Base-by-base conservation (phyloP, 2,113 vertebrate genomes). In the Rhineura floridana region DNA sequence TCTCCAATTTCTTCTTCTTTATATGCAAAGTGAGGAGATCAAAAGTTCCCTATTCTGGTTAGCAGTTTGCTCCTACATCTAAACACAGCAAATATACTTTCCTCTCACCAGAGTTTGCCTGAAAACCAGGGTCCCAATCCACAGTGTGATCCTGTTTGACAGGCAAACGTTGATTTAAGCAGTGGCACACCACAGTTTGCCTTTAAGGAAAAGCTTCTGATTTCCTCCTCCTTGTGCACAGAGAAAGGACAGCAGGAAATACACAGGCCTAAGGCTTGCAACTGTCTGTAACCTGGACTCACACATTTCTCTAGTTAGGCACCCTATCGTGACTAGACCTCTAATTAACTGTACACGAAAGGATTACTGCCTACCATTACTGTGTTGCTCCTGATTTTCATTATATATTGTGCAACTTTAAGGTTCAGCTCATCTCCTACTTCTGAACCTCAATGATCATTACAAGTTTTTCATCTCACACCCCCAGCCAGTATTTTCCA, bases 391-490 rank as follows among this genome's bases (percentile, higher is more conserved):
- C 11, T 1, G n/a, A 19, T 65, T n/a, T 86, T 67, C 44, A 67
- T 12, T 78, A 78, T 13, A 39, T 25, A 10, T 46, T 39, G 2
- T 55, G 67, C 67, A 84, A 15, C 19, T 28, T 36, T 23, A 9
- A 78, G 12, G 36, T 84, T 9, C 33, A 44, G 17, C 59, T 30
- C 36, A 87, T 46, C 46, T 69, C 63, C 36, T 87, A 69, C 39
- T 70, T 50, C 17, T 79, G 62, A 39, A 5, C 42, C 65, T 81
- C 67, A 44, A 72, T 10, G 15, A 42, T 30, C n/a, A 44, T 10
- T 52, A 12, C 62, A 81, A 42, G 6, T 17, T 77, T 42, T 42
- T 6, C 21, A 88, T 84, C 90, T 91, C 87, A 93, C 72, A 70
- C 9, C 59, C 30, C 65, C 0, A 0, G 85, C 83, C 86, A 2